A percentile compares a stretch with the other conserved stretches of the same genome.
Conservation (phyloP, 2,797 vertebrate species). For the Natrix natrix region DNA sequence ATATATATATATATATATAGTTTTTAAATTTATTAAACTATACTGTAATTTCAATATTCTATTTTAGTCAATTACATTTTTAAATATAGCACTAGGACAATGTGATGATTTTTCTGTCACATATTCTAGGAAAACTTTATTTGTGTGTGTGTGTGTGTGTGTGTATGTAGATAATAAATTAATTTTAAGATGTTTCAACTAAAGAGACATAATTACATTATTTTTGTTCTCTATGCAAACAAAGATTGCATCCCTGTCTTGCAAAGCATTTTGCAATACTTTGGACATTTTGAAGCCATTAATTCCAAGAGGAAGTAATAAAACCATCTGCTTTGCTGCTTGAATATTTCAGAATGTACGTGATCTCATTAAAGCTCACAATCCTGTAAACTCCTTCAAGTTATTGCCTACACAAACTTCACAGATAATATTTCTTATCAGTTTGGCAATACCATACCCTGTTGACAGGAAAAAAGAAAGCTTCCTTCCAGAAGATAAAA, state of each 20-base stretch:
- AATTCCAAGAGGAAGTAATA: slow-evolving; percentile 19
- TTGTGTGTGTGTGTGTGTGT: neutral
- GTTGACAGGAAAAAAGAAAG: neutral
- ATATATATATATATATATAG: no score
- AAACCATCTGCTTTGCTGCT: neutral
- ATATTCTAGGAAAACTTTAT: neutral
- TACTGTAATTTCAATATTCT: neutral
- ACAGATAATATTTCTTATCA: neutral
- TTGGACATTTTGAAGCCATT: neutral
- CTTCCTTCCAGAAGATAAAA: neutral
- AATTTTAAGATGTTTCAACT: slow-evolving; percentile 30
- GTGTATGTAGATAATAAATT: neutral
- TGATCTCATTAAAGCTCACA: neutral
- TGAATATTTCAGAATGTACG: neutral
- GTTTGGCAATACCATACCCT: neutral
- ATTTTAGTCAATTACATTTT: neutral
- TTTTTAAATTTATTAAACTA: neutral
- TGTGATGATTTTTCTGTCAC: neutral
- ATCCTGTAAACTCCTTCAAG: neutral
- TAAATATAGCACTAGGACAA: neutral
- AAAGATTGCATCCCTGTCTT: neutral
- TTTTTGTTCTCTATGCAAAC: neutral
- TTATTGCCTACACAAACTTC: neutral
- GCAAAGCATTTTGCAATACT: neutral
- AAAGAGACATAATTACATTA: neutral